Conservation (phyloP, 2,113 vertebrate species). For the Symphodus melops region DNA sequence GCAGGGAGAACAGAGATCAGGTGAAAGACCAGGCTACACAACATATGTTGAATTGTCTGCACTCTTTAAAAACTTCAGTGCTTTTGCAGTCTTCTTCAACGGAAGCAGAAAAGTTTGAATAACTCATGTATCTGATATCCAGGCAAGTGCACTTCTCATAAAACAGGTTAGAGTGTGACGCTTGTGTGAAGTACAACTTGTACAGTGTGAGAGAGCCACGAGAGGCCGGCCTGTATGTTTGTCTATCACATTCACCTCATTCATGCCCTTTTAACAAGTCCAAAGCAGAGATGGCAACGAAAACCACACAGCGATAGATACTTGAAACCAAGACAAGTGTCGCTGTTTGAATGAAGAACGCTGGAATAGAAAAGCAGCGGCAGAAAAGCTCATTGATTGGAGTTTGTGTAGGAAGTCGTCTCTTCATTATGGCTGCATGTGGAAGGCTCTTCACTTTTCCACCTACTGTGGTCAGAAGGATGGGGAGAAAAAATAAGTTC, state of each 20-base stretch:
- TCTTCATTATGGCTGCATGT: constrained; percentile 2
- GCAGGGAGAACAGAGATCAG: no score
- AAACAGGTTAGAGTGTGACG: not conserved
- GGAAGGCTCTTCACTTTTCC: constrained; percentile 1
- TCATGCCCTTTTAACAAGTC: not conserved
- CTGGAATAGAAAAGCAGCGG: not conserved
- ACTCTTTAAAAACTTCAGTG: no score
- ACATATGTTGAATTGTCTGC: no score
- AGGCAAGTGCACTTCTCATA: not conserved
- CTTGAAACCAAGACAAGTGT: not conserved
- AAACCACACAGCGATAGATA: not conserved
- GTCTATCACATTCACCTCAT: constrained; percentile 8
- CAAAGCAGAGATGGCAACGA: not conserved
- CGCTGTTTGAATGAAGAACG: constrained; percentile 2
- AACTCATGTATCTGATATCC: no score
- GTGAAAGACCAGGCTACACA: no score
- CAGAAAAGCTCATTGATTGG: not conserved
- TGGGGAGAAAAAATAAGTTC: not conserved
- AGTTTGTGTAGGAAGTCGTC: constrained; percentile 1
- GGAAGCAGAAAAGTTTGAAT: no score
- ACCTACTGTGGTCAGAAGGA: not conserved
- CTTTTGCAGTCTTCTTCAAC: no score
- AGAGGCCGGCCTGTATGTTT: not conserved
- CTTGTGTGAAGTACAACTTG: not conserved
- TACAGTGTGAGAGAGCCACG: not conserved